Conservation (phyloP, 53 echinoderm and acorn worm genomes). For the Paelopatides confundens region DNA sequence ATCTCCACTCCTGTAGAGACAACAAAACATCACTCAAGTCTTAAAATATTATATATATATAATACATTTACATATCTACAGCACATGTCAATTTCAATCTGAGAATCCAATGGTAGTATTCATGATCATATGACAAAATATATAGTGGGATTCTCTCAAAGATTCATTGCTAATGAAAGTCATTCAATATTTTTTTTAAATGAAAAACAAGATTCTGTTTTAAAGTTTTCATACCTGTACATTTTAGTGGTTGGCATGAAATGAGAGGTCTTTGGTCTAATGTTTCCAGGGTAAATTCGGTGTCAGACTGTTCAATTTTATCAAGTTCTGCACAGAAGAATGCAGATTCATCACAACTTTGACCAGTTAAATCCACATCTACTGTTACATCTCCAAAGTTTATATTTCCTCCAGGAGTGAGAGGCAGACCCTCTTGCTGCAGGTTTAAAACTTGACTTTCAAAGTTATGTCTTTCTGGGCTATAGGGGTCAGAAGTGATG, state of each 20-base stretch:
- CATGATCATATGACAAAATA: too few species aligned
- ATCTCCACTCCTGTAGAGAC: conserved; percentile 62
- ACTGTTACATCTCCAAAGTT: conserved; percentile 80
- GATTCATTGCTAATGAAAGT: too few species aligned
- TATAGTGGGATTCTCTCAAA: too few species aligned
- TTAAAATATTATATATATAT: too few species aligned
- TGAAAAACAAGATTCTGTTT: neutral
- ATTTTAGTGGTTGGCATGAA: conserved; percentile 67
- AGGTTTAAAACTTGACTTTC: conserved; percentile 72
- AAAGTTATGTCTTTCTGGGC: conserved; percentile 66
- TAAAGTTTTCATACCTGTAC: conserved; percentile 47
- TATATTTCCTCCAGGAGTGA: conserved; percentile 70
- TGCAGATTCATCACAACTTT: conserved; percentile 74
- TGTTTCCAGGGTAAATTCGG: conserved; percentile 69
- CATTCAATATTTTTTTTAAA: too few species aligned
- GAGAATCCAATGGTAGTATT: too few species aligned
- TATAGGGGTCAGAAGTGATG: conserved; percentile 67
- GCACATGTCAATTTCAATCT: too few species aligned
- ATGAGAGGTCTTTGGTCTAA: conserved; percentile 62
- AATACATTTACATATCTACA: too few species aligned
- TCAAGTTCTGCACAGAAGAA: conserved; percentile 77
- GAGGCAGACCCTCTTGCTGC: conserved; percentile 65
- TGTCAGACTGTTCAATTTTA: conserved; percentile 73
- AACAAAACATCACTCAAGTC: too few species aligned
- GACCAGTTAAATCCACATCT: conserved; percentile 75